Base-by-base conservation (phyloP, 2,888 invertebrate genomes). In the Melieria omissa region DNA sequence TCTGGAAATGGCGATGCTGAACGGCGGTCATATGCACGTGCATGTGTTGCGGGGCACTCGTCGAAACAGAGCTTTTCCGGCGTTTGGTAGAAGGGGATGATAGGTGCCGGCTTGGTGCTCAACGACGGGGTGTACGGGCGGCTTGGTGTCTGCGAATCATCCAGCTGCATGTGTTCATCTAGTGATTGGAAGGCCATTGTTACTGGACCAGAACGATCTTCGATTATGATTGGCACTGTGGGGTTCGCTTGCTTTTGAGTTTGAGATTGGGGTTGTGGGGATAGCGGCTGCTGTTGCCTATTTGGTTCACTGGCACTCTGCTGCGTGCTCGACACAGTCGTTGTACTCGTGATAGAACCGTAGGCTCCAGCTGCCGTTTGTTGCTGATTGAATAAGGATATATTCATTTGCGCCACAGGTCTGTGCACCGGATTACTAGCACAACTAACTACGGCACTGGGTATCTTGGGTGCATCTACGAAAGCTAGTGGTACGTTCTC, bases 81-180 rank as follows among this genome's bases (percentile, higher is more conserved):
- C 14, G 85, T 86, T 86, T 95, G 95, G 83, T 95, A 95, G 79
- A 90, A 91, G 8, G 95, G 95, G 77, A 95, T 91, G 65, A 91
- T 89, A 10, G 93, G 91, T 2, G 93, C 92, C 44, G 94, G 92
- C 74, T 85, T 86, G 72, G 91, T 92, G 87, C 90, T 86, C 80
- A 92, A 91, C 81, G 92, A 92, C 0, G 94, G 93, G 29, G 93
- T 93, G 72, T 89, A 88, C 5, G 93, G 89, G 70, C 92, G 88
- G 1, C 83, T 82, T 4, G 83, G 82, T 29, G 82, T 81, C 71
- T 80, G 81, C 29, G 85, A 83, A 54, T 86, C 84, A 62, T 86
- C 86, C 58, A 81, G 80, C 14, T 80, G 81, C 80, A 86, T 79
- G 76, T 90, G 90, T 77, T 91, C 91, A 75, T 88, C 86, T 79